These are phyloP conservation scores for Bovichtus diacanthus DNA, from an alignment of 2,797 vertebrate species.

Conservation along the genomic window DNA sequence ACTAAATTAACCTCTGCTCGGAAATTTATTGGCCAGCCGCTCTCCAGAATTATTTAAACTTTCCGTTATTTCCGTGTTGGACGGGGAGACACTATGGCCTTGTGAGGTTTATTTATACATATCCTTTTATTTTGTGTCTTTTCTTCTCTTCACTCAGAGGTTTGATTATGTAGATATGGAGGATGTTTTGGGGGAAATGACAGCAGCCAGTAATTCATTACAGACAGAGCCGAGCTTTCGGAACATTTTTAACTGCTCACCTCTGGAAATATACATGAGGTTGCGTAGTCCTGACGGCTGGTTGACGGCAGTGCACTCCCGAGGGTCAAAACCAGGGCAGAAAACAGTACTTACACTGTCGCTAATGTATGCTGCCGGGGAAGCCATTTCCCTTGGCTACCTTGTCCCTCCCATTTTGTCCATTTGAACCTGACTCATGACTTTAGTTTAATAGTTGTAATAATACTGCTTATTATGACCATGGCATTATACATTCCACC, in stretches of 20 bases:
- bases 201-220: slow-evolving; percentile 69
- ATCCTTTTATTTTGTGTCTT: slow-evolving; percentile 12
- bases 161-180: slow-evolving; percentile 64
- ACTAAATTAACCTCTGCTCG: slow-evolving; percentile 87
- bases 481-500: slow-evolving; percentile 63
- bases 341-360: slow-evolving; percentile 55
- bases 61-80: slow-evolving; percentile 74
- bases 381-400: slow-evolving; percentile 49
- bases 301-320: slow-evolving; percentile 69
- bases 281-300: slow-evolving; percentile 52
- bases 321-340: slow-evolving; percentile 70
- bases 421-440: slow-evolving; percentile 64
- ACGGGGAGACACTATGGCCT: slow-evolving; percentile 43
- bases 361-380: slow-evolving; percentile 56
- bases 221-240: slow-evolving; percentile 54
- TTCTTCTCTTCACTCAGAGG: slow-evolving; percentile 34
- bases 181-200: slow-evolving; percentile 73
- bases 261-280: slow-evolving; percentile 77
- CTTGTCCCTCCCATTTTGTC: slow-evolving; percentile 58
- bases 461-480: slow-evolving; percentile 68
- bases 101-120: slow-evolving; percentile 27
- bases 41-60: slow-evolving; percentile 85
- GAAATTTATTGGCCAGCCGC: slow-evolving; percentile 85
- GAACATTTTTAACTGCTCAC: slow-evolving; percentile 74
- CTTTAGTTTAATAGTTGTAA: slow-evolving; percentile 65